Conservation (phyloP, 1,140 invertebrate species). For the Penaeus japonicus region DNA sequence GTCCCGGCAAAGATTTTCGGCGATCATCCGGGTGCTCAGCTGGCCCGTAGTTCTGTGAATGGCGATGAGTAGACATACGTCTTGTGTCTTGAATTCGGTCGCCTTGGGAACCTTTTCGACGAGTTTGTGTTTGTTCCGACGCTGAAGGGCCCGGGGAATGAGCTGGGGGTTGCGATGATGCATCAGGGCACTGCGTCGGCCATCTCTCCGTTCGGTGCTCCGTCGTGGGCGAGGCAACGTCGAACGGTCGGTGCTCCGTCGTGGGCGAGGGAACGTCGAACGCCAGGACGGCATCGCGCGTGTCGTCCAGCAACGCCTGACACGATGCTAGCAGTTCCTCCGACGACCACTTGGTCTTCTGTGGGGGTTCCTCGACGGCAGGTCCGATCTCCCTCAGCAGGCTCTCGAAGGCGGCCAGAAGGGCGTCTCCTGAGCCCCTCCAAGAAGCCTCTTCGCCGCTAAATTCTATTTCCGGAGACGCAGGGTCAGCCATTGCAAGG, state of each 20-base stretch:
- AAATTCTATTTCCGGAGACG: too few relatives aligned
- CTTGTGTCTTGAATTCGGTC: too few relatives aligned
- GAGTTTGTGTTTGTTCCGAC: too few relatives aligned
- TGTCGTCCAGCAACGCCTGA: slow-evolving; percentile 29
- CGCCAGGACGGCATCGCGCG: not conserved
- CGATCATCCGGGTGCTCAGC: too few relatives aligned
- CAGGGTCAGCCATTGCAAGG: too few relatives aligned
- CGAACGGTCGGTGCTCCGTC: not conserved
- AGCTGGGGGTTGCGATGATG: too few relatives aligned
- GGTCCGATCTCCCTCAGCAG: not conserved
- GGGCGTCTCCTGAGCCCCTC: not conserved
- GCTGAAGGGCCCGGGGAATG: too few relatives aligned
- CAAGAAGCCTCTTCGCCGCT: not conserved
- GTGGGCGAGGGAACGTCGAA: not conserved
- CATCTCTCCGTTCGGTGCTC: not conserved
- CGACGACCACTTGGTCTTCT: slow-evolving; percentile 16
- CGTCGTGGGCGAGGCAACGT: not conserved
- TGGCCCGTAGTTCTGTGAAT: too few relatives aligned
- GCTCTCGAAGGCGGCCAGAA: slow-evolving; percentile 15
- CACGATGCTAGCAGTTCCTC: slow-evolving; percentile 36
- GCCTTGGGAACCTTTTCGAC: too few relatives aligned
- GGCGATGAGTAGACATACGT: too few relatives aligned
- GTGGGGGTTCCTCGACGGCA: not conserved
- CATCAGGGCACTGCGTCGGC: not conserved
- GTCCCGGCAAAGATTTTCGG: too few relatives aligned